phyloP scores from a whole-genome alignment of 92 coral and sea anemone species.

The Pocillopora meandrina region DNA sequence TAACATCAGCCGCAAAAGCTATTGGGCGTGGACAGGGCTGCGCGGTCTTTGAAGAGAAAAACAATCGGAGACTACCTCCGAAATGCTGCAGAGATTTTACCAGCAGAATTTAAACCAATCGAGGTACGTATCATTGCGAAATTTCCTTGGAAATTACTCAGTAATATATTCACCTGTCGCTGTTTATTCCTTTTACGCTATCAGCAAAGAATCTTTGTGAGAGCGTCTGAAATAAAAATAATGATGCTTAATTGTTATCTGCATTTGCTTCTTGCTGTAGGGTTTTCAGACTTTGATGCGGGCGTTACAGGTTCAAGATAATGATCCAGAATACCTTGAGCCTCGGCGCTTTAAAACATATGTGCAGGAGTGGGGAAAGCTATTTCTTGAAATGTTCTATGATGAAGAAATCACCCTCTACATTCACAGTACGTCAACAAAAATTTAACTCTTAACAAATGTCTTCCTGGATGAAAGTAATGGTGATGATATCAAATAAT shows the following conservation, averaged over 20 bases:
- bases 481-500: neutral
- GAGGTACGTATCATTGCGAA: slow-evolving; percentile 21
- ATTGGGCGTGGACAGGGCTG: slow-evolving; percentile 29
- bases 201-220: slow-evolving; percentile 4
- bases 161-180: neutral
- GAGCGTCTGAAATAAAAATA: slow-evolving; percentile 17
- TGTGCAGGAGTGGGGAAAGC: slow-evolving; percentile 49
- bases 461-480: slow-evolving; percentile 2
- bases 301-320: slow-evolving; percentile 17
- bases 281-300: slow-evolving; percentile 40
- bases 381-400: slow-evolving; percentile 29
- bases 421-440: slow-evolving; percentile 32
- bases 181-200: slow-evolving; percentile 15
- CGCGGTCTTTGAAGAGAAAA: slow-evolving; percentile 31
- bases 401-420: slow-evolving; percentile 40
- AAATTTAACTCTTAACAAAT: slow-evolving; percentile 3
- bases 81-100: slow-evolving; percentile 12
- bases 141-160: slow-evolving; percentile 16
- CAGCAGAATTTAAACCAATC: slow-evolving; percentile 18
- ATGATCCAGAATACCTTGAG: slow-evolving; percentile 31
- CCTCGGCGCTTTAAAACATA: slow-evolving; percentile 33
- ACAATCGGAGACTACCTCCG: slow-evolving; percentile 26
- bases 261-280: slow-evolving; percentile 6
- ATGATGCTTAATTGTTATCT: neutral
- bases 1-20: slow-evolving; percentile 22